Evolutionary conservation across 2,888 invertebrate species (phyloP).

Genomic region (Cryptocephalus moraei): DNA sequence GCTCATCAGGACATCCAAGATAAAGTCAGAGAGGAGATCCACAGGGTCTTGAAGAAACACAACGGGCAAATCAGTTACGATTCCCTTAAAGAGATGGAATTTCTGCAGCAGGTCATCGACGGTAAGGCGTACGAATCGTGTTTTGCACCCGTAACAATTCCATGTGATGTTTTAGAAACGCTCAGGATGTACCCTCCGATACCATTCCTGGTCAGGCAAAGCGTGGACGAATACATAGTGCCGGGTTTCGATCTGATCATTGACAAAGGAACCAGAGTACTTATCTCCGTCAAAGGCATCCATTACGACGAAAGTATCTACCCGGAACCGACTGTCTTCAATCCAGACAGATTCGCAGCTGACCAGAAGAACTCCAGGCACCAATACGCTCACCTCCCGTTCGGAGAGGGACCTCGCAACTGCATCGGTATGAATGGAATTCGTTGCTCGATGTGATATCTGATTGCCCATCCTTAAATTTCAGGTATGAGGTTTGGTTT

Average conservation of each 20-base stretch:
- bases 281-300: slow-evolving; percentile 11
- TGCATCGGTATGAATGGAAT: slow-evolving; percentile 11
- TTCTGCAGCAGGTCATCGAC: slow-evolving; percentile 16
- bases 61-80: slow-evolving; percentile 17
- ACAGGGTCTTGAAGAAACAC: slow-evolving; percentile 12
- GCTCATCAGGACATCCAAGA: slow-evolving; percentile 14
- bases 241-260: slow-evolving; percentile 12
- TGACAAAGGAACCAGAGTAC: slow-evolving; percentile 9
- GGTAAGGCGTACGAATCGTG: slow-evolving; percentile 9
- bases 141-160: neutral
- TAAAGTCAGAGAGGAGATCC: slow-evolving; percentile 15
- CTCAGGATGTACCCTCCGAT: slow-evolving; percentile 14
- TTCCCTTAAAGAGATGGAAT: slow-evolving; percentile 17
- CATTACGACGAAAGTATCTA: slow-evolving; percentile 15
- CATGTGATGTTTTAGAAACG: slow-evolving; percentile 14
- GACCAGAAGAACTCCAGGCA: slow-evolving; percentile 11
- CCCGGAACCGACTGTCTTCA: slow-evolving; percentile 12
- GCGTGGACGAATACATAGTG: slow-evolving; percentile 13
- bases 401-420: slow-evolving; percentile 16
- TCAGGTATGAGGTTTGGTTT: slow-evolving; percentile 27
- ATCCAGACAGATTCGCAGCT: slow-evolving; percentile 16
- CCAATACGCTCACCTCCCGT: slow-evolving; percentile 13
- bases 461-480: slow-evolving; percentile 1
- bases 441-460: too few relatives aligned
- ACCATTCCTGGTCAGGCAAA: slow-evolving; percentile 10